phyloP scores from a whole-genome alignment of 2,797 vertebrate genomes.

The Oophaga sylvatica region DNA sequence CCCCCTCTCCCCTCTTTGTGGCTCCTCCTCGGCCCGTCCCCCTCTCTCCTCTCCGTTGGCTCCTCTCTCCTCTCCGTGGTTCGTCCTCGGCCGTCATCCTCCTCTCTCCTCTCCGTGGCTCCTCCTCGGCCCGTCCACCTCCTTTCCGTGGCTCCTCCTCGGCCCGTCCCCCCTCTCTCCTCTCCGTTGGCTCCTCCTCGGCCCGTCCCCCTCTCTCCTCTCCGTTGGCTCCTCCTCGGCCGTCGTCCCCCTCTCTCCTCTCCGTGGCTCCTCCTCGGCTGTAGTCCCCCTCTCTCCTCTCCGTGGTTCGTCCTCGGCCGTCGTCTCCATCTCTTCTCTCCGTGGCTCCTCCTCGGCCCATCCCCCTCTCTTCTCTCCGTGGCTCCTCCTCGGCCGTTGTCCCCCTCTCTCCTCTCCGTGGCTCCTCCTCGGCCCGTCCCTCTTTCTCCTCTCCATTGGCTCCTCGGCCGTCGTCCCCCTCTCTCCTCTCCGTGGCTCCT shows the following conservation, averaged over 20 bases:
- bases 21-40: too few species aligned
- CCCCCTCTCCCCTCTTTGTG: too few species aligned
- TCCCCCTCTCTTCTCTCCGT: too few species aligned
- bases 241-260: too few species aligned
- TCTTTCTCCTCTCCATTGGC: not conserved
- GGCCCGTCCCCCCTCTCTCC: too few species aligned
- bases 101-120: not conserved
- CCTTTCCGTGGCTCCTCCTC: not conserved
- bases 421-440: not conserved
- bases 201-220: conserved; percentile 7
- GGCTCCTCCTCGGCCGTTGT: too few species aligned
- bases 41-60: too few species aligned
- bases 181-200: not conserved
- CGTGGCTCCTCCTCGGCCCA: not conserved
- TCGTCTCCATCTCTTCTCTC: too few species aligned
- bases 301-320: too few species aligned
- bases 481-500: not conserved
- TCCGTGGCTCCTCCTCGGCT: too few species aligned
- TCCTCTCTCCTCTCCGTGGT: too few species aligned
- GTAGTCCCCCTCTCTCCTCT: not conserved
- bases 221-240: not conserved
- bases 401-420: not conserved
- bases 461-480: not conserved
- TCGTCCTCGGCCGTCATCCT: not conserved
- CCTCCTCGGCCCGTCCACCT: not conserved